Conservation (phyloP, 2,113 vertebrate genomes). For the Motacilla tschutschensis region DNA sequence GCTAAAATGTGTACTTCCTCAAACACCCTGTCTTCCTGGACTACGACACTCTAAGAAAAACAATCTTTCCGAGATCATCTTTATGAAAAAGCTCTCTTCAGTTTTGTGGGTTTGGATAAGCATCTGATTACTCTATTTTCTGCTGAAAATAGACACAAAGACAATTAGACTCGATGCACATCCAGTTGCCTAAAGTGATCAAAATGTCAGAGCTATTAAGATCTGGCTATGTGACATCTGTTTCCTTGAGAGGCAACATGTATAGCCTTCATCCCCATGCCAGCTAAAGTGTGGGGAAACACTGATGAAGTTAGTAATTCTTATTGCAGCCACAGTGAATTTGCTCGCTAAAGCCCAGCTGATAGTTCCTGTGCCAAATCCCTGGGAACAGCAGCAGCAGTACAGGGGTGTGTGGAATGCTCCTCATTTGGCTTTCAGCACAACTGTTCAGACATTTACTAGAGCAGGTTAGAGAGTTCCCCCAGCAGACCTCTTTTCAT, state of each 20-base stretch:
- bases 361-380: background rate
- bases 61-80: background rate
- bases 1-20: background rate
- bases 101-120: background rate
- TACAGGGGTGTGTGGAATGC: background rate
- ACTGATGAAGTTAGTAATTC: background rate
- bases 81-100: background rate
- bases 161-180: background rate
- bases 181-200: background rate
- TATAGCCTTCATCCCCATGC: background rate
- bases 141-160: conserved; percentile 9
- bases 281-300: background rate
- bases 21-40: background rate
- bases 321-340: background rate
- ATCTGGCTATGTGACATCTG: background rate
- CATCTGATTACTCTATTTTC: background rate
- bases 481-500: background rate
- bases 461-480: background rate
- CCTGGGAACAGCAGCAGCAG: background rate
- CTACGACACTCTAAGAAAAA: background rate
- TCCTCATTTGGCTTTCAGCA: background rate
- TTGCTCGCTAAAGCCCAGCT: background rate
- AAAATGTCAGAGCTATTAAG: background rate
- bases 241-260: background rate
- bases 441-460: background rate